These are phyloP conservation scores for Andrena minutula DNA, from an alignment of 2,888 invertebrate genomes.

Conservation along the genomic window DNA sequence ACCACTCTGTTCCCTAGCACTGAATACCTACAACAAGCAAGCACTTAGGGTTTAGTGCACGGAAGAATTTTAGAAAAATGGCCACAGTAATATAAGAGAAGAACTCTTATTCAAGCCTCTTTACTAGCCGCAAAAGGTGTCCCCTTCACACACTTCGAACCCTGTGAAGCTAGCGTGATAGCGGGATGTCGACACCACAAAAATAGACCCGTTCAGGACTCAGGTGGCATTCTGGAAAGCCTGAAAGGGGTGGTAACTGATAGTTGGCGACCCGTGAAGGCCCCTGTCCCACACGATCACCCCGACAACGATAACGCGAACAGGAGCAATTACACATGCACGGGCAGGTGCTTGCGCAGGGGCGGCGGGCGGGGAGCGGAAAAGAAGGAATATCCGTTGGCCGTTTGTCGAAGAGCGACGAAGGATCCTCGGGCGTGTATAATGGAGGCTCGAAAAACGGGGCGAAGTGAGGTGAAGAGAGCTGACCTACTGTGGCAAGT, in stretches of 20 bases:
- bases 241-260: neutral
- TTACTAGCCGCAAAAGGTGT: no score
- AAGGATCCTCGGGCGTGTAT: constrained; percentile 69
- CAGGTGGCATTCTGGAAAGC: no score
- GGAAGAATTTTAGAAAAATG: no score
- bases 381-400: constrained; percentile 47
- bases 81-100: no score
- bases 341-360: constrained; percentile 2
- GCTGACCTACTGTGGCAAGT: constrained; percentile 85
- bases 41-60: no score
- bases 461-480: constrained; percentile 84
- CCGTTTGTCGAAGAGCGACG: constrained; percentile 55
- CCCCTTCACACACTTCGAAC: no score
- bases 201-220: no score
- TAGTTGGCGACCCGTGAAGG: neutral
- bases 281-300: neutral
- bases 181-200: no score
- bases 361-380: constrained; percentile 19
- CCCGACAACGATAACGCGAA: constrained; percentile 30
- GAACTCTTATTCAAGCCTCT: no score
- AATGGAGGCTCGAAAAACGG: constrained; percentile 82
- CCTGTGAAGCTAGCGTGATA: no score
- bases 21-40: no score
- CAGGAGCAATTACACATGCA: constrained; percentile 32
- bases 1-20: no score